Base-by-base conservation (phyloP, 2,888 invertebrate species). In the Formica aserva region DNA sequence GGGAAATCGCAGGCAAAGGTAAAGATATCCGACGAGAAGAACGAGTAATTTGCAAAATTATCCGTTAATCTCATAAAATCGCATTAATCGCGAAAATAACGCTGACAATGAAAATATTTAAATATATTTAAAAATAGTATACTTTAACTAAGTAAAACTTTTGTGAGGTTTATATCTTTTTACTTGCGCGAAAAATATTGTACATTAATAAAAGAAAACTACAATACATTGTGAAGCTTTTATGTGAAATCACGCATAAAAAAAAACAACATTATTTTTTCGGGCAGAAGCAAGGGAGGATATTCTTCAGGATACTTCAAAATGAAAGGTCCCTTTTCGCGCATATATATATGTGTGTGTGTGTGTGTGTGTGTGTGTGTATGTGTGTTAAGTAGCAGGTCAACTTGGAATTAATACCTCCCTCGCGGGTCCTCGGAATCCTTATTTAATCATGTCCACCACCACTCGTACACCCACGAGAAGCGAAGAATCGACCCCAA, bases 381-480 rank as follows among this genome's bases (percentile, higher is more conserved):
- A 13, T 45, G 13, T 45, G 48, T 52, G 18, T 52, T 91, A 91
- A 91, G 89, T 90, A 88, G 82, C 83, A 87, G 91, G 88, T 89
- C 88, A 90, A 87, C 86, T 63, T 83, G 72, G 76, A 87, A 29
- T 75, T 69, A 87, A 88, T 91, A 84, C n/a, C 48, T 52, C n/a
- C n/a, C n/a, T 84, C 87, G 84, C 82, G 85, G 84, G 86, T 88
- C 85, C 86, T 84, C 84, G 29, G 85, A 85, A 89, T 89, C 90
- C 71, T 86, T 90, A 91, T 91, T 91, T 87, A 91, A 91, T 91
- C 89, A 89, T 87, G 85, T 86, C 77, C 15, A 41, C 60, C n/a
- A 74, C 81, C 74, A 62, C 29, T 2, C 38, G 52, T 60, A 60
- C 71, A 69, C 45, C 69, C 22, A 76, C 35, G 32, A 74, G 77